A percentile compares a stretch with the other conserved stretches of the same genome.
phyloP scores from a whole-genome alignment of 1,140 invertebrate genomes.

The Lepeophtheirus salmonis region DNA sequence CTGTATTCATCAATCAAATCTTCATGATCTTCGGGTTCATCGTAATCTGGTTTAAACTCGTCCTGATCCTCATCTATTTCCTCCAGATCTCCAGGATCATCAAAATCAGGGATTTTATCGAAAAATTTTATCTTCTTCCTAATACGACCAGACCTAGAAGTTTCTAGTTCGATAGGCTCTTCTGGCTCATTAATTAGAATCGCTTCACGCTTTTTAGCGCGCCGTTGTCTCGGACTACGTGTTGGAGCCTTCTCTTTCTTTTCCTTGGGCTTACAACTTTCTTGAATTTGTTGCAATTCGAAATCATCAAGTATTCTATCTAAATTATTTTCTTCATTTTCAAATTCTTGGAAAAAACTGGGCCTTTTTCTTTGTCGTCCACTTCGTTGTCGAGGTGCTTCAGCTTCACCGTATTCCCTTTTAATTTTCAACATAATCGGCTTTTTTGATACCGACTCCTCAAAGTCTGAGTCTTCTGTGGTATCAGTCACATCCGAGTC shows the following conservation, averaged over 20 bases:
- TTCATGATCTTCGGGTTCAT: constrained; percentile 9
- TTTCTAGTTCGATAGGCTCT: constrained; percentile 8
- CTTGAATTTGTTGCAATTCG: constrained; percentile 8
- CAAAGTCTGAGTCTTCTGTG: constrained; percentile 9
- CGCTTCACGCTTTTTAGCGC: neutral
- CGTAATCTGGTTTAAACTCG: neutral
- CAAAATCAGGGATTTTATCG: neutral
- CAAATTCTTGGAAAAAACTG: constrained; percentile 13
- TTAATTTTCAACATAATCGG: constrained; percentile 18
- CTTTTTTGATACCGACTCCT: constrained; percentile 7
- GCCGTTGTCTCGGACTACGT: neutral
- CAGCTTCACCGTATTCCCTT: constrained; percentile 3
- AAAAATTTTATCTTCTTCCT: neutral
- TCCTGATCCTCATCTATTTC: constrained; percentile 7
- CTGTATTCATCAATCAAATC: neutral
- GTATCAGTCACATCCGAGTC: neutral
- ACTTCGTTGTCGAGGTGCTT: neutral
- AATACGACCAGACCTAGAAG: constrained; percentile 1
- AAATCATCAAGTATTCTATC: constrained; percentile 14
- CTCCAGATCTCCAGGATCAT: constrained; percentile 1
- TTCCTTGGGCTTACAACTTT: constrained; percentile 2
- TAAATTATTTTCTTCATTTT: constrained; percentile 15
- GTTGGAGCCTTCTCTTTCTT: neutral
- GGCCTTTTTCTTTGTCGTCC: constrained; percentile 10
- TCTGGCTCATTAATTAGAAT: neutral